A percentile compares a stretch with the other conserved stretches of the same genome.
Conservation (phyloP, 2,113 vertebrate species). For the Plestiodon gilberti region DNA sequence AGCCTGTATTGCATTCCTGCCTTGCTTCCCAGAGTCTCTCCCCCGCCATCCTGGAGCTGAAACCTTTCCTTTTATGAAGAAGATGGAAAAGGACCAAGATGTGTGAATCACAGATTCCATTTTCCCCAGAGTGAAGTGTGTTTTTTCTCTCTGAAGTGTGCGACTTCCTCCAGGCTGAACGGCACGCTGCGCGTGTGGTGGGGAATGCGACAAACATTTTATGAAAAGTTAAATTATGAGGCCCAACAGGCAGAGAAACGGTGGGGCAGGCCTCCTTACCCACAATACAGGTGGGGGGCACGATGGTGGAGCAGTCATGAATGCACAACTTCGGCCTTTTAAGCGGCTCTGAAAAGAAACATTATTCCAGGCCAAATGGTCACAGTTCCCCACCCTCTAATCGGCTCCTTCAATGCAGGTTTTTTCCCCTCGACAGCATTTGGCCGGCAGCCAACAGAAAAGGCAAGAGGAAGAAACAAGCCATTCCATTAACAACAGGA, state of each 20-base stretch:
- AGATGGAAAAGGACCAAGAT: neutral
- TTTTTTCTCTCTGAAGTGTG: neutral
- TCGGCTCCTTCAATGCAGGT: neutral
- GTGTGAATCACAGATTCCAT: conserved; percentile 17
- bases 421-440: neutral
- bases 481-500: neutral
- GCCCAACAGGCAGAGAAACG: neutral
- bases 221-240: neutral
- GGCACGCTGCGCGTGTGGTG: neutral
- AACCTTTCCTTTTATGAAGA: conserved; percentile 9
- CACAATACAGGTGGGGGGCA: neutral
- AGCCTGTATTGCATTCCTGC: neutral
- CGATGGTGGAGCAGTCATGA: neutral
- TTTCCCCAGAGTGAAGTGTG: neutral
- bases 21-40: neutral
- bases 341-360: too few species aligned
- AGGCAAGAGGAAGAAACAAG: neutral
- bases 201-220: neutral
- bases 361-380: neutral
- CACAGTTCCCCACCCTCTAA: neutral
- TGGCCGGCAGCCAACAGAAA: neutral
- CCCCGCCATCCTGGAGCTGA: neutral
- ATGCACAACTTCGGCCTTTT: neutral
- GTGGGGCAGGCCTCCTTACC: neutral
- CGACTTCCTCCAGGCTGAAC: neutral